Evolutionary conservation across 2,888 invertebrate genomes (phyloP), one percentile per base, ranked within the genome.

Genomic region (Synanthedon tipuliformis): DNA sequence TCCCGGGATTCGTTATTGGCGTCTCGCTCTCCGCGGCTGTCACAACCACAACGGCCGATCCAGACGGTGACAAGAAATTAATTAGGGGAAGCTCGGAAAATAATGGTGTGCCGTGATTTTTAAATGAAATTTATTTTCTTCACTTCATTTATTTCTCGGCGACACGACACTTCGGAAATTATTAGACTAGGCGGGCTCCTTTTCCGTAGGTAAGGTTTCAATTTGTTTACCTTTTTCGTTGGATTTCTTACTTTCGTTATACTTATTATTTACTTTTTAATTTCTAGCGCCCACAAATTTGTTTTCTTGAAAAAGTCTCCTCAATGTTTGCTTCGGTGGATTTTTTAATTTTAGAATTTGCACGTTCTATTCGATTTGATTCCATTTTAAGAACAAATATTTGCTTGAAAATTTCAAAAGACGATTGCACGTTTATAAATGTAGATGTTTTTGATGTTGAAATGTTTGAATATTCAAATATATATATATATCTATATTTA

Each of bases 61-160:
- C 76, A 77, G 81, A 78, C 84, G 80, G 82, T 85, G 85, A 86
- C 85, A 85, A 79, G 85, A 85, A 86, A 86, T 86, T 86, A 86
- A 86, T 86, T 85, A 86, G 84, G 83, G 81, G 81, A 83, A 81
- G 77, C 78, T 71, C 68, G 73, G 78, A 80, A 81, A 84, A 86
- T 84, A 86, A 86, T 86, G 85, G 84, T 78, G 68, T 66, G 77
- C 78, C 81, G 81, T 83, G 85, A 85, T 86, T 86, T 86, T 86
- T 86, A 84, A 84, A 86, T 81, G 81, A 81, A 85, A 85, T 85
- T 84, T 82, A 84, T 83, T 84, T 83, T 81, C 83, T 82, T 65
- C 84, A 81, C 77, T 85, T 85, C 86, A 86, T 85, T 85, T 85
- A 83, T 84, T 84, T 78, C 77, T 67, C 69, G 73, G 75, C 75